phyloP scores from a whole-genome alignment of 2,888 invertebrate genomes.

The Yponomeuta malinellus region DNA sequence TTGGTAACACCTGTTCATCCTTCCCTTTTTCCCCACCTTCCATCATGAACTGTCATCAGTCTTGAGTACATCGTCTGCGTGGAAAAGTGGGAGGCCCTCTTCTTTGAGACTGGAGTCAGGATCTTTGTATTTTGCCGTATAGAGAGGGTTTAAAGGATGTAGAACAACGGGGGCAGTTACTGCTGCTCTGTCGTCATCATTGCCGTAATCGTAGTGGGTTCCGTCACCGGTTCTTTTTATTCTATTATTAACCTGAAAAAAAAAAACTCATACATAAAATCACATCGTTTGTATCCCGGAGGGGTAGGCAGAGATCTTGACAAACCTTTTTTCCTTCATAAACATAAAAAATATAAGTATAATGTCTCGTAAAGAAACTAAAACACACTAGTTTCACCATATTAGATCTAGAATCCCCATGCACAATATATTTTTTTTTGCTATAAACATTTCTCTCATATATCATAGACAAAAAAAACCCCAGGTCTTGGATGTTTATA shows the following conservation, averaged over 20 bases:
- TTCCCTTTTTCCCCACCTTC: background rate
- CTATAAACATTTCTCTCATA: no score
- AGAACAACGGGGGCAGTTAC: slow-evolving; percentile 48
- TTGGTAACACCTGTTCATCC: background rate
- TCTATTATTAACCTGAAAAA: slow-evolving; percentile 66
- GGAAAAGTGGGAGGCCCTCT: slow-evolving; percentile 51
- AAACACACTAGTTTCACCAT: no score
- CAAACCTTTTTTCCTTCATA: no score
- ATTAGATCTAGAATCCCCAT: no score
- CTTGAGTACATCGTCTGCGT: slow-evolving; percentile 47
- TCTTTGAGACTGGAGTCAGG: slow-evolving; percentile 42
- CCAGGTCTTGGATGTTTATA: no score
- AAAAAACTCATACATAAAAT: background rate
- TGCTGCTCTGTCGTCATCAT: slow-evolving; percentile 41
- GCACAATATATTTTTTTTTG: no score
- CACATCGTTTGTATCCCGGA: no score
- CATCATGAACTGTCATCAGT: background rate
- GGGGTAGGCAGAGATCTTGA: no score
- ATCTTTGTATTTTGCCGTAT: slow-evolving; percentile 39
- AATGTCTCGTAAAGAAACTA: no score
- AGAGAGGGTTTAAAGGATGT: slow-evolving; percentile 62
- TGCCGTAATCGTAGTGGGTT: slow-evolving; percentile 70
- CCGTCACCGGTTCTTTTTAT: slow-evolving; percentile 80
- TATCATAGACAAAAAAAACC: no score
- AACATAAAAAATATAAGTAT: no score